Base-by-base conservation (phyloP, 2,888 invertebrate species). In the Formica aserva region DNA sequence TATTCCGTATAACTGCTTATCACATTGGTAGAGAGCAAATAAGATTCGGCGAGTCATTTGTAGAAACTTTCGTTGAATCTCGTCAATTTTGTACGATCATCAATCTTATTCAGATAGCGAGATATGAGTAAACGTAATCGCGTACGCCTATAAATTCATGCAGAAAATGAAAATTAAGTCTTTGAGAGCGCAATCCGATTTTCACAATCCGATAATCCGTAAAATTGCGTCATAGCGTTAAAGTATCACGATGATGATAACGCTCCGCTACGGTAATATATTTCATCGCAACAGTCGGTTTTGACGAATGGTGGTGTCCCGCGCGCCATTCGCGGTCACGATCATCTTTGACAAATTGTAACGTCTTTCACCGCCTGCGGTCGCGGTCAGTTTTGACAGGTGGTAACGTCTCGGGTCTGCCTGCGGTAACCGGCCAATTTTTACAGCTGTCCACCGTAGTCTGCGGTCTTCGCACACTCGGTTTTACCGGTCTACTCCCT, bases 321-420 rank as follows among this genome's bases (percentile, higher is more conserved):
- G 26, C 41, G 45, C 45, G 13, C 71, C 29, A 22, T 72, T 72
- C 72, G 78, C 45, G 78, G 78, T 78, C 57, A 35, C 45, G 63
- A 71, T 80, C 72, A 72, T 72, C 60, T 80, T 60, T 80, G 78
- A 80, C 72, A 80, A 72, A 71, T 80, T 35, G 72, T 80, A 80
- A 72, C 45, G 57, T 80, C 78, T 80, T 72, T 80, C 78, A 45
- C 78, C 72, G 72, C 32, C 45, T 80, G 78, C 32, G 78, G 78
- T 60, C 78, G 72, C 32, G 72, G 78, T 78, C 45, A 72, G 60
- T 80, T 80, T 80, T 80, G 78, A 80, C 78, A 80, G 72, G 18
- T 60, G 26, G 72, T 32, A 71, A 80, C 60, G 45, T 80, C 78
- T 80, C 78, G 72, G 78, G 78, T 72, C 45, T 15, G 18, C 38